Conservation (phyloP, 2,797 vertebrate genomes). For the Acrossocheilus wenchowensis region DNA sequence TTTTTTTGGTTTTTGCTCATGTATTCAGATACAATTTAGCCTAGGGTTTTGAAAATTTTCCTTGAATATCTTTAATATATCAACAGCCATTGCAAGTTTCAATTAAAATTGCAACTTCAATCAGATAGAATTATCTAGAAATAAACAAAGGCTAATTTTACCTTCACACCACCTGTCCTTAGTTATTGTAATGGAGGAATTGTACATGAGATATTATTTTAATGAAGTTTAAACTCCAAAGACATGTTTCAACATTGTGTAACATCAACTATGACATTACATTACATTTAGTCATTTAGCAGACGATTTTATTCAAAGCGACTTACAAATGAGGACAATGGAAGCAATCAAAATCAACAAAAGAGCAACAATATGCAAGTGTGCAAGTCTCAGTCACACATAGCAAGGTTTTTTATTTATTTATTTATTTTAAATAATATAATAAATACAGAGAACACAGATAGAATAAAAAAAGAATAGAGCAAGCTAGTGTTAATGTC, state of each 20-base stretch:
- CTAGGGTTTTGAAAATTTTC: neutral
- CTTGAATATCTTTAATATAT: neutral
- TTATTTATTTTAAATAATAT: no score
- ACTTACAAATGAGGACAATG: no score
- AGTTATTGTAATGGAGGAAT: neutral
- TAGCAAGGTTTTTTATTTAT: no score
- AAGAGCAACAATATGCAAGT: no score
- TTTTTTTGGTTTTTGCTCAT: neutral
- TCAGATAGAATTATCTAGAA: neutral
- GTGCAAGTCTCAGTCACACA: no score
- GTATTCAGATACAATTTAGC: neutral
- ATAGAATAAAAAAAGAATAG: no score
- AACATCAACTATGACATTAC: neutral
- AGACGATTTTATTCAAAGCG: no score
- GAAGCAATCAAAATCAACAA: no score
- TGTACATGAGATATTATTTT: neutral
- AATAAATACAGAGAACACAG: no score
- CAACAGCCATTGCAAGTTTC: neutral
- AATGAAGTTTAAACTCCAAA: neutral
- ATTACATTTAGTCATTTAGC: no score
- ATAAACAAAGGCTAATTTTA: neutral
- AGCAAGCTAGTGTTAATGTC: no score
- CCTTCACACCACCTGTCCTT: neutral
- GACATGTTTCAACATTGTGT: neutral
- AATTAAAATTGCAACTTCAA: neutral